A percentile compares a stretch with the other conserved stretches of the same genome.
These are phyloP conservation scores for Chirona hameri DNA, from an alignment of 2,888 invertebrate genomes.

Conservation along the genomic window DNA sequence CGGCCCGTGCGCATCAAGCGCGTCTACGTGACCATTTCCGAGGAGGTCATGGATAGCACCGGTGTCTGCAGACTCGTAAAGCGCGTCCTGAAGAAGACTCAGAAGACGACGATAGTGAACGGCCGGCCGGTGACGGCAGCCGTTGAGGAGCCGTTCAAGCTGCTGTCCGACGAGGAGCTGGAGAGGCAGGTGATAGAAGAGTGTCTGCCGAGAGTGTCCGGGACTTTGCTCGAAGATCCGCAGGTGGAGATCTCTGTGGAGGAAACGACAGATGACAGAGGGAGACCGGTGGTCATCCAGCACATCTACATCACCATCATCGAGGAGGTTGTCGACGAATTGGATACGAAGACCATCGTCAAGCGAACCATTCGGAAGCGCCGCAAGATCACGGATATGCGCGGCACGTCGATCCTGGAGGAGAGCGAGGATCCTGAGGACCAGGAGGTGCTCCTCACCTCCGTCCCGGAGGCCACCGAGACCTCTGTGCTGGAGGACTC, in stretches of 20 bases:
- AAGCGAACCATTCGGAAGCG: not conserved
- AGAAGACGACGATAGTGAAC: not conserved
- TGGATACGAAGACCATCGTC: not conserved
- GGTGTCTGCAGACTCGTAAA: not conserved
- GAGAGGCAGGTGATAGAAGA: not conserved
- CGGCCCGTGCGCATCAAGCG: not conserved
- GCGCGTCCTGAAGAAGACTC: not conserved
- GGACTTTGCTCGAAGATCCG: not conserved
- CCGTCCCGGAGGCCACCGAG: not conserved
- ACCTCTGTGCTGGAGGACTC: not conserved
- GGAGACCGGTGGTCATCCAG: not conserved
- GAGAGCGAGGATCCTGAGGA: not conserved
- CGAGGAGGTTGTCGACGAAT: not conserved
- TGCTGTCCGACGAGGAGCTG: not conserved
- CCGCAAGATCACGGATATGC: not conserved
- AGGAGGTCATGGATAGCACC: not conserved
- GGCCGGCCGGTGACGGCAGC: not conserved
- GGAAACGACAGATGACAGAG: not conserved
- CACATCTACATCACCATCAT: not conserved
- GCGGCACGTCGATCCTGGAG: not conserved
- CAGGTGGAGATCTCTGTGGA: not conserved
- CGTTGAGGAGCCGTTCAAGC: not conserved
- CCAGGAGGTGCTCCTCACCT: not conserved
- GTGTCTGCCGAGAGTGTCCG: not conserved
- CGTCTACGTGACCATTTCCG: not conserved